Evolutionary conservation across 2,113 vertebrate species (phyloP).

Genomic region (Zosterops lateralis): DNA sequence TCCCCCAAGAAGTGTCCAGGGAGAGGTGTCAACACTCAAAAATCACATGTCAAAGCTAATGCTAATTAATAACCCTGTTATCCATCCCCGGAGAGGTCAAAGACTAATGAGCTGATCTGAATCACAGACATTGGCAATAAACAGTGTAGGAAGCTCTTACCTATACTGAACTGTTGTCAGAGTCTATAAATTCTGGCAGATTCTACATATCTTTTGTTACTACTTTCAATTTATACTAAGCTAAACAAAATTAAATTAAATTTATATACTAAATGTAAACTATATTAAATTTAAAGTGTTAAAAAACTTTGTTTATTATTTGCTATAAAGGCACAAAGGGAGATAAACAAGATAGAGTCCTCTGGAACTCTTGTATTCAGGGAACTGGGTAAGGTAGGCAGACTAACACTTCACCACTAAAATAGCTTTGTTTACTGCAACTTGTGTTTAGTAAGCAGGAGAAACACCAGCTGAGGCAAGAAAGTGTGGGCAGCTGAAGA

Average conservation of each 20-base stretch:
- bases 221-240: neutral
- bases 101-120: constrained; percentile 35
- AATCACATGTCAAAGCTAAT: neutral
- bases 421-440: neutral
- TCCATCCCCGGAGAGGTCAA: neutral
- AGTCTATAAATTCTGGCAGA: neutral
- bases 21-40: neutral
- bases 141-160: neutral
- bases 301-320: neutral
- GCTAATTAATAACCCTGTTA: constrained; percentile 53
- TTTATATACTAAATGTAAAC: neutral
- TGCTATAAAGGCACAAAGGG: neutral
- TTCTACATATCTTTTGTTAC: neutral
- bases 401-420: neutral
- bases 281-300: neutral
- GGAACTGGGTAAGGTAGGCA: neutral
- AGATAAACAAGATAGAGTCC: neutral
- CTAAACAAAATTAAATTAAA: neutral
- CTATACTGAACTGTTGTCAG: neutral
- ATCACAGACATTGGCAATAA: neutral
- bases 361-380: neutral
- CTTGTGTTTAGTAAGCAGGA: neutral
- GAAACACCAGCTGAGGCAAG: neutral
- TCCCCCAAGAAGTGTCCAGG: neutral
- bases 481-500: neutral